Evolutionary conservation across 2,797 vertebrate species (phyloP), one percentile per base, ranked within the genome.

Genomic region (Acanthopagrus latus): DNA sequence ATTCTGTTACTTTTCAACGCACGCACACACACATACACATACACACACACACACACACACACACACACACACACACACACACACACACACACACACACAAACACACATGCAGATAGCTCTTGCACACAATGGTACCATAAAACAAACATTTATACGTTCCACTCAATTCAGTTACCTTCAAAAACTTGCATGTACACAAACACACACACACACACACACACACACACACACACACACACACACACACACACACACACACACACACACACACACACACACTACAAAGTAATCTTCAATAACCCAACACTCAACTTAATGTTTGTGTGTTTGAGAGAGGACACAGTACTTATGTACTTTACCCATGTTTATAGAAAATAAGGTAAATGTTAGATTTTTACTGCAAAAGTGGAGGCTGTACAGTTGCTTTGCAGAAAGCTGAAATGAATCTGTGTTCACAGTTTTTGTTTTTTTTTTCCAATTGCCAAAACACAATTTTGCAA

Each of bases 1-100:
- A 85, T 84, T 87, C 14, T 77, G 55, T 80, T 84, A 83, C 79
- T 43, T 88, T 81, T 59, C 70, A 65, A 82, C 56, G 76, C 58
- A 68, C 54, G 66, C 58, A 23, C 64, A 64, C 60, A 78, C n/a
- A 46, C 56, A 51, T 55, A 62, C 16, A n/a, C 48, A 52, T 27
- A 33, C 46, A 77, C 48, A 47, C 47, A 76, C 14, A 16, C 6
- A 27, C 58, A 59, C 55, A 63, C 16, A n/a, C 50, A 52, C 27
- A 33, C 46, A 77, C 48, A 46, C 47, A 76, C 10, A 16, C 6
- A 82, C 55, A 76, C 58, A 68, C 52, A 65, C 58, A 23, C 64
- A 64, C 60, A 78, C n/a, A 46, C 56, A 51, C 55, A 62, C 16
- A n/a, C 48, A 52, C 27, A 33, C 46, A 77, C 48, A 46, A 41